Evolutionary conservation across 2,888 invertebrate species (phyloP), one percentile per base, ranked within the genome.

Genomic region (Agrochola circellaris): DNA sequence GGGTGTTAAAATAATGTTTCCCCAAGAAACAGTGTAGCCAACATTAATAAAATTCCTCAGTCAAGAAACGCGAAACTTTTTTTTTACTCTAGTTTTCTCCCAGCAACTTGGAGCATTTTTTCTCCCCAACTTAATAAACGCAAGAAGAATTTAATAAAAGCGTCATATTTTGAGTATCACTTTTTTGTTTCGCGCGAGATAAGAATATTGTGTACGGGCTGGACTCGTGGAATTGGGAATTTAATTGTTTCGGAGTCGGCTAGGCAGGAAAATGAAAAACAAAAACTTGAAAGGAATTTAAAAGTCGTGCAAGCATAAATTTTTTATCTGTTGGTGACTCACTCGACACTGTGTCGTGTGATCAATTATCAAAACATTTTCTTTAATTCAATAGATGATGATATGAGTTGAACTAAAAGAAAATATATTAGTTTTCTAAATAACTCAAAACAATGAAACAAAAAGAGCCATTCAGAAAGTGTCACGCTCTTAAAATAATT

Each of bases 71-170:
- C 87, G 91, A 93, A 94, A 94, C 92, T 94, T 95, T 93, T 77
- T 75, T 92, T 93, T 92, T 87, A 75, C 90, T 92, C 91, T 90
- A 90, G 93, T 91, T 90, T 92, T 91, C 79, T 91, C 91, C 89
- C 88, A 91, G 91, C 92, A 92, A 93, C 92, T 93, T 91, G 89
- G 85, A 91, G 92, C 91, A 91, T 94, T 95, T 94, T 93, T 93
- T 78, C 87, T 74, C 92, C 91, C 91, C 92, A 91, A 92, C 91
- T 93, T 93, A 92, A 95, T 93, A 95, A 94, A 93, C 94, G 93
- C 92, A 93, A 91, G 91, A 94, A 92, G 95, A 96, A 96, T 96
- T 96, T 96, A 96, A 96, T 96, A 96, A 95, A 93, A 94, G 93
- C 93, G 92, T 94, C 94, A 93, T 93, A 93, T 94, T 94, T 93